phyloP scores from a whole-genome alignment of 2,113 vertebrate species.

The Muntiacus muntjak region DNA sequence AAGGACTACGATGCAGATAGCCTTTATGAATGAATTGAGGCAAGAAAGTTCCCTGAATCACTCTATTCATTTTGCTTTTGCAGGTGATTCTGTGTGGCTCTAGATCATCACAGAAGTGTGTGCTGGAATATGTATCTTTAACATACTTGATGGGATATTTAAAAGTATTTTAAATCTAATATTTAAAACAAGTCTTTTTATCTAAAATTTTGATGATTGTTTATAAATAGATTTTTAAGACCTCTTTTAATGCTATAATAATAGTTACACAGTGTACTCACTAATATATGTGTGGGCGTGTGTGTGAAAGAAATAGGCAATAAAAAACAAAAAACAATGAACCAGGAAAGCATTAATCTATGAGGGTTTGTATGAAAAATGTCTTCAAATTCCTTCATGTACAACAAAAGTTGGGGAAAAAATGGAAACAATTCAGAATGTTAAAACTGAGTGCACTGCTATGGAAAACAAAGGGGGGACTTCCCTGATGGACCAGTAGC shows the following conservation, averaged over 20 bases:
- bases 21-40: background rate
- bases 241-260: background rate
- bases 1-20: background rate
- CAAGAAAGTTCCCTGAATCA: background rate
- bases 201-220: background rate
- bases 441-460: background rate
- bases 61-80: background rate
- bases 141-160: background rate
- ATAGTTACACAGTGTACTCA: background rate
- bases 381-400: background rate
- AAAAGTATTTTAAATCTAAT: background rate
- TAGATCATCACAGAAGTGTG: background rate
- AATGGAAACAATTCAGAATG: background rate
- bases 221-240: background rate
- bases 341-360: background rate
- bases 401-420: background rate
- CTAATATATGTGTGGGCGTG: background rate
- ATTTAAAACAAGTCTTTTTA: constrained; percentile 12
- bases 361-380: background rate
- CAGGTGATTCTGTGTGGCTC: background rate
- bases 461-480: background rate
- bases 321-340: background rate
- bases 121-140: background rate
- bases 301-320: background rate
- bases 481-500: background rate